Evolutionary conservation across 2,113 vertebrate species (phyloP).

Genomic region (Dipodomys spectabilis): DNA sequence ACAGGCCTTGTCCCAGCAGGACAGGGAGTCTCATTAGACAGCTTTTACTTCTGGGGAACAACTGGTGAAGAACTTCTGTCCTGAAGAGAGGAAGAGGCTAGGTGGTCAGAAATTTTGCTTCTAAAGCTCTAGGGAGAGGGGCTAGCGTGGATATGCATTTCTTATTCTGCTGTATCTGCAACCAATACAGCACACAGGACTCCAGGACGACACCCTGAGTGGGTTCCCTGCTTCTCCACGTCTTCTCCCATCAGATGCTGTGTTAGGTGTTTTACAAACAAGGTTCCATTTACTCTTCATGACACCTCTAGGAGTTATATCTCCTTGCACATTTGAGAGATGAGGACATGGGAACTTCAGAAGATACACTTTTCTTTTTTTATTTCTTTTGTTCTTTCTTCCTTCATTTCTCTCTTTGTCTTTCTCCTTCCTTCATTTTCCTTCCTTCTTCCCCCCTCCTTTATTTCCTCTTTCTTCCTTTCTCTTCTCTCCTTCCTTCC

Average conservation of each 20-base stretch:
- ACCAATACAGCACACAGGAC: no score
- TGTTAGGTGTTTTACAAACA: not conserved
- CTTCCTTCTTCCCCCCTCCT: no score
- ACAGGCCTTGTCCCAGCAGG: not conserved
- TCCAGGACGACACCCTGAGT: not conserved
- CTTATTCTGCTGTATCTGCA: not conserved
- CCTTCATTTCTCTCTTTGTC: no score
- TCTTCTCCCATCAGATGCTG: not conserved
- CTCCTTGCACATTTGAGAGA: not conserved
- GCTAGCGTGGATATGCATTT: not conserved
- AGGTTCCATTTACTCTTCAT: not conserved
- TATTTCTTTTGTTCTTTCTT: no score
- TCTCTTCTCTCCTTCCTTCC: no score
- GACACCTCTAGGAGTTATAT: not conserved
- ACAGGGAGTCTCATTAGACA: not conserved
- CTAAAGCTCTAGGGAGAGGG: not conserved
- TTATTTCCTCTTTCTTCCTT: no score
- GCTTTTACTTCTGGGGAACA: not conserved
- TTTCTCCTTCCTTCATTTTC: no score
- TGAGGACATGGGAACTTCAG: not conserved
- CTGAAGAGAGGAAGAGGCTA: no score
- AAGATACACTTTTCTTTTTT: not conserved
- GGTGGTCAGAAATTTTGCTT: not conserved
- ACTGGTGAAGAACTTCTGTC: slow-evolving; percentile 5
- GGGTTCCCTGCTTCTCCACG: not conserved